Evolutionary conservation across 2,113 vertebrate species (phyloP), one percentile per base, ranked within the genome.

Genomic region (Spea multiplicata): DNA sequence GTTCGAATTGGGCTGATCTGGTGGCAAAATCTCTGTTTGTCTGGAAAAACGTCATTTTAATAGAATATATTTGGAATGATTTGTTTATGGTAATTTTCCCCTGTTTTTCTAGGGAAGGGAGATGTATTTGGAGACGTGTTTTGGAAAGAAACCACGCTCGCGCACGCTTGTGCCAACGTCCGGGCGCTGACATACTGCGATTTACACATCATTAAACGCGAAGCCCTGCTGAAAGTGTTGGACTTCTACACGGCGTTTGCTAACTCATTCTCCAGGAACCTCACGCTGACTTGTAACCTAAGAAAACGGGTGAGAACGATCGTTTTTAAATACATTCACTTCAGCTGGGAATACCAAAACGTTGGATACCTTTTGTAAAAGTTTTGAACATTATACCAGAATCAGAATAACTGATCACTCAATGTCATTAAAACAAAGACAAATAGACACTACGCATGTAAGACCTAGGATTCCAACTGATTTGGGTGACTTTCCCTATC

Each of bases 91-190:
- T 30, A 10, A 6, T 53, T 76, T 68, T n/a, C 82, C 73, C 71
- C 5, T 17, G 88, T 48, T 85, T 86, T 85, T 86, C 59, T 87
- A 99, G 97, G 97, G 83, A 98, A 99, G 93, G 97, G 97, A 0
- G 97, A 99, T 10, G 96, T 98, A 53, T 99, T 99, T 73, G 97
- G 97, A 0, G 97, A 99, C 52, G 94, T 99, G 82, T 99, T 99
- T 85, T 99, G 97, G 97, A 98, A 98, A 77, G 96, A 99, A 78
- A 96, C 93, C 12, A 95, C 94, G 0, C 88, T 99, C 68, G 96
- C 97, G 5, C 97, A 98, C 0, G 95, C 97, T 0, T 97, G 95
- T 61, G 97, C 97, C 70, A 99, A 99, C 3, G 97, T 99, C 0
- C 82, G 97, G 57, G 97, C 97, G 1, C 88, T 99, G 70, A 99